Evolutionary conservation across 2,797 vertebrate genomes (phyloP).

Genomic region (Aeoliscus strigatus): DNA sequence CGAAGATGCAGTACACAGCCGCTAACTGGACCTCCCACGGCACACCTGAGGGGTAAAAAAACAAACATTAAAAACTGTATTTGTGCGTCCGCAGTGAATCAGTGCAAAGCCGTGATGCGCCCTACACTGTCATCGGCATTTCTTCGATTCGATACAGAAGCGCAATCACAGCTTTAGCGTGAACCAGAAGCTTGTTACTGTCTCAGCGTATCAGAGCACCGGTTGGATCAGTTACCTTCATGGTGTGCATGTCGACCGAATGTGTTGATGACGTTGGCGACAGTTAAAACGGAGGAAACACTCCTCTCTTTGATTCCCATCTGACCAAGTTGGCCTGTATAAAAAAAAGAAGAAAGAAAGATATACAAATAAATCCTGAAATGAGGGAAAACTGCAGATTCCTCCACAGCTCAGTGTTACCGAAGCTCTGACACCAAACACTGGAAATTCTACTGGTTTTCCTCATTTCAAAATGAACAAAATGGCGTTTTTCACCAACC

Average conservation of each 20-base stretch:
- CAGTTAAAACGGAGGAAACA: constrained; percentile 78
- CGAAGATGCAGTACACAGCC: constrained; percentile 84
- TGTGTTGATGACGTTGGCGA: constrained; percentile 82
- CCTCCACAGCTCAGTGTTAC: no score
- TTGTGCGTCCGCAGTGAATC: not conserved
- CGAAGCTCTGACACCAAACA: no score
- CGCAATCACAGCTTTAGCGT: not conserved
- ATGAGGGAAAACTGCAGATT: no score
- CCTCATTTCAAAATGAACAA: no score
- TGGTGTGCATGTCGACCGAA: constrained; percentile 84
- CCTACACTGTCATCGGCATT: no score
- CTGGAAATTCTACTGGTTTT: no score
- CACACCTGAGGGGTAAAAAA: constrained; percentile 72
- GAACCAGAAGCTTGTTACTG: not conserved
- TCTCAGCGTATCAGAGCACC: no score
- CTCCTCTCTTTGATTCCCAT: constrained; percentile 85
- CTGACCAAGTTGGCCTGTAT: constrained; percentile 83
- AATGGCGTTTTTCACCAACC: no score
- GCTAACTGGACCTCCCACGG: constrained; percentile 91
- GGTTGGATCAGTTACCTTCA: constrained; percentile 79
- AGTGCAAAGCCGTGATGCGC: no score
- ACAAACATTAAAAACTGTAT: not conserved
- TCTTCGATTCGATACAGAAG: no score
- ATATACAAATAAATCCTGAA: no score
- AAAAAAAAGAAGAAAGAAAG: constrained; percentile 15